Evolutionary conservation across 2,888 invertebrate genomes (phyloP), one percentile per base, ranked within the genome.

Genomic region (Emmelina monodactyla): DNA sequence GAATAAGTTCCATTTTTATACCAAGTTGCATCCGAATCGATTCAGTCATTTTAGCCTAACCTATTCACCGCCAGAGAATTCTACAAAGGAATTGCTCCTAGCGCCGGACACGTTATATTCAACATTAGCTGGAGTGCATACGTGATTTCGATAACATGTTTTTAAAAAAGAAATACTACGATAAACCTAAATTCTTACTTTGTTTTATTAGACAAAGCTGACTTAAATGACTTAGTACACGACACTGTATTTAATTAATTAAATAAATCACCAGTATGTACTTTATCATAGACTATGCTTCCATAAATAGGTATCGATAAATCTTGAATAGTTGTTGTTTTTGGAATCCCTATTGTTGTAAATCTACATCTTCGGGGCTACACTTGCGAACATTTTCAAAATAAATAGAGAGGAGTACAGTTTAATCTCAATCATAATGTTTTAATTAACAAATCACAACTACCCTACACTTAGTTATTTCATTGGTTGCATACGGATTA

Each of bases 71-170:
- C 25, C 25, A 25, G n/a, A 25, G 25, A 10, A 7, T 25, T 11
- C 25, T n/a, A 25, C 25, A 25, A 25, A 25, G 9, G 19, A 25
- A 25, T 9, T 25, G 25, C n/a, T 11, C 25, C n/a, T 25, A 25
- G 25, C 25, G 25, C 25, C 25, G 11, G 25, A 25, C 25, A 25
- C n/a, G 25, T 25, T 25, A n/a, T 25, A 25, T 25, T 11, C 25
- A n/a, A 11, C 25, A 10, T 25, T n/a, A 7, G 25, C 25, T 19
- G 19, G 5, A 9, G 9, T 19, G 19, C 9, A 11, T 3, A 25
- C 25, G 11, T 25, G 3, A 25, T 25, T 9, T 25, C 25, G 25
- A 25, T 7, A 25, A 25, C 4, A 25, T 25, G 25, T 25, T 25
- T 25, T n/a, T 25, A 10, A 25, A 9, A 25, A 25, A 25, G 4